Base-by-base conservation (phyloP, 35 echinoderm and acorn worm species). In the Chiridota heheva region DNA sequence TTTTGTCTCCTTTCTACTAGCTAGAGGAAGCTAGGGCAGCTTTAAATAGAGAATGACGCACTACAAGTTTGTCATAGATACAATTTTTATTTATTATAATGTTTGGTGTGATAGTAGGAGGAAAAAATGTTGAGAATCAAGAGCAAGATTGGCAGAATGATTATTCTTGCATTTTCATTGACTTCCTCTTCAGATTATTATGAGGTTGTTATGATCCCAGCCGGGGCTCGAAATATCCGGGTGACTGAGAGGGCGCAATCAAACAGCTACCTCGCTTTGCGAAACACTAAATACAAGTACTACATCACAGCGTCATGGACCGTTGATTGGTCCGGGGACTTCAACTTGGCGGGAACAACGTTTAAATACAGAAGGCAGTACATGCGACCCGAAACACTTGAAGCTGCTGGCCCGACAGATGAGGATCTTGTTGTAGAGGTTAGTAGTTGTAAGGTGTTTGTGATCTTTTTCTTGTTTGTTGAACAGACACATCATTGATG, bases 241-340 rank as follows among this genome's bases (percentile, higher is more conserved):
- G 63, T 98, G 16, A 67, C 70, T 2, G 89, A 92, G 39, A 45
- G 40, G 38, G 63, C 40, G 16, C 74, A 80, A 1, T 98, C 95
- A 33, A 71, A 81, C 32, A 88, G 89, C 31, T 97, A 97, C 58
- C 94, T 97, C 27, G 94, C 94, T 6, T 47, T 97, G 27, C 51
- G 94, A 8, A 91, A 91, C 42, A 68, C 62, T 0, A 70, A 56
- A 34, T 92, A 80, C 68, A 91, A 88, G 67, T 98, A 98, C 46
- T 98, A 98, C 69, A 73, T 98, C n/a, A 98, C 95, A 4, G 95
- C 89, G 5, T 67, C 69, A 4, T 98, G 95, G 95, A 98, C 89
- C 20, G 89, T 98, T 3, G 95, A 98, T 61, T 98, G 95, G 95
- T 89, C 95, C 0, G 95, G 95, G 2, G 59, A 98, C 57, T 92